Base-by-base conservation (phyloP, 1,140 invertebrate species). In the Parapsyche elsis region DNA sequence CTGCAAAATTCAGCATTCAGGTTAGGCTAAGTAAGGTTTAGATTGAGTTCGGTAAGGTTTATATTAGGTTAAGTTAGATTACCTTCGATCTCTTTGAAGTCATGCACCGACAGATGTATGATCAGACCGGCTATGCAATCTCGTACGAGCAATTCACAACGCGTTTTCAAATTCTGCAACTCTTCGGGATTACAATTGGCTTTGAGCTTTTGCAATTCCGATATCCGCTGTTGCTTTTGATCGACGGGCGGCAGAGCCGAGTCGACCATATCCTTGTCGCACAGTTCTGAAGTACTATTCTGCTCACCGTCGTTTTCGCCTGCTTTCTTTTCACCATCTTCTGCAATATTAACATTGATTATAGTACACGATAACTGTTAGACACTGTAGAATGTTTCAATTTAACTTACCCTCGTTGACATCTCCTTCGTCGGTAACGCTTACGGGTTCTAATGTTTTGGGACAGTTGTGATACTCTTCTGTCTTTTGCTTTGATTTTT, bases 21-120 rank as follows among this genome's bases (percentile, higher is more conserved):
- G n/a, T n/a, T n/a, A n/a, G n/a, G n/a, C n/a, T n/a, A n/a, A n/a
- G n/a, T n/a, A n/a, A n/a, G n/a, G n/a, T n/a, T n/a, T n/a, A n/a
- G n/a, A n/a, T n/a, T n/a, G n/a, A n/a, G n/a, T n/a, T n/a, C n/a
- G n/a, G n/a, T n/a, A n/a, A n/a, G n/a, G n/a, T n/a, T n/a, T n/a
- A n/a, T n/a, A n/a, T n/a, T n/a, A n/a, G n/a, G n/a, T n/a, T n/a
- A n/a, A n/a, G n/a, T n/a, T n/a, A n/a, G n/a, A n/a, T n/a, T 83
- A 95, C 94, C 94, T 92, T 96, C 95, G 82, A 96, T 91, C 86
- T 96, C 94, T 85, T 92, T 94, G 86, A 96, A 96, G 85, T 95
- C 93, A 85, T 95, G 92, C 74, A 94, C 87, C 9, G 94, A 94
- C 71, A 96, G 89, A 87, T 95, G 94, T 12, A 95, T 87, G 19